Conservation (phyloP, 2,888 invertebrate species). For the Mantis religiosa region DNA sequence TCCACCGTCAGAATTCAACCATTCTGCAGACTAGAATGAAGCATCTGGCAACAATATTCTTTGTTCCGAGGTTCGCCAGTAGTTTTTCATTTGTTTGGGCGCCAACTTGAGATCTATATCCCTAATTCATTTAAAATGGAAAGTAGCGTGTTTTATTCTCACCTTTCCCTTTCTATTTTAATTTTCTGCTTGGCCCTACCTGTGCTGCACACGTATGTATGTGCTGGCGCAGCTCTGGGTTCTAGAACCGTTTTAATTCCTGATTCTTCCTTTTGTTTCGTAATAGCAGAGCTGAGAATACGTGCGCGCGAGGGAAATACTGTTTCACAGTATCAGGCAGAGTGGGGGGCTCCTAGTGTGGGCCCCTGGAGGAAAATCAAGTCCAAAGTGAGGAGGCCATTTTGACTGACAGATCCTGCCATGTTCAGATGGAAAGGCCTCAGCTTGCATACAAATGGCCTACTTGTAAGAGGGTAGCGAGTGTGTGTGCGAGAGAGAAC, state of each 20-base stretch:
- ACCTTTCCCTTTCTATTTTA: slow-evolving; percentile 4
- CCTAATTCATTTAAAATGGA: slow-evolving; percentile 8
- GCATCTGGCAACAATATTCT: background rate
- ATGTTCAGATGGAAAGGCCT: slow-evolving; percentile 46
- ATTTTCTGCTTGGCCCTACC: slow-evolving; percentile 8
- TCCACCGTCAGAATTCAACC: background rate
- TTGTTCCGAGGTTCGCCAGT: background rate
- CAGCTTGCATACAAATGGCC: slow-evolving; percentile 47
- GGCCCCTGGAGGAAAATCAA: slow-evolving; percentile 41
- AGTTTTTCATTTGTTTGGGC: background rate
- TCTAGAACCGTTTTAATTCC: slow-evolving; percentile 28
- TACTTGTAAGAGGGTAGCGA: slow-evolving; percentile 36
- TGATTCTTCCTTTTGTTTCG: slow-evolving; percentile 24
- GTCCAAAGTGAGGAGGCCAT: slow-evolving; percentile 41
- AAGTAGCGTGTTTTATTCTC: background rate
- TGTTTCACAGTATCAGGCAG: slow-evolving; percentile 14
- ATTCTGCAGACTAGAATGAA: background rate
- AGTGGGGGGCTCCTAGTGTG: slow-evolving; percentile 27
- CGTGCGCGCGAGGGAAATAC: background rate
- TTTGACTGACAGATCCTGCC: slow-evolving; percentile 48
- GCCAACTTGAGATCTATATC: background rate
- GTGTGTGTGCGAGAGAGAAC: slow-evolving; percentile 17
- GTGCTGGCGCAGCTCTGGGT: background rate
- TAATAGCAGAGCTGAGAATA: slow-evolving; percentile 18
- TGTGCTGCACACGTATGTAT: background rate